Evolutionary conservation across 2,797 vertebrate genomes (phyloP), one percentile per base, ranked within the genome.

Genomic region (Rhinophrynus dorsalis): DNA sequence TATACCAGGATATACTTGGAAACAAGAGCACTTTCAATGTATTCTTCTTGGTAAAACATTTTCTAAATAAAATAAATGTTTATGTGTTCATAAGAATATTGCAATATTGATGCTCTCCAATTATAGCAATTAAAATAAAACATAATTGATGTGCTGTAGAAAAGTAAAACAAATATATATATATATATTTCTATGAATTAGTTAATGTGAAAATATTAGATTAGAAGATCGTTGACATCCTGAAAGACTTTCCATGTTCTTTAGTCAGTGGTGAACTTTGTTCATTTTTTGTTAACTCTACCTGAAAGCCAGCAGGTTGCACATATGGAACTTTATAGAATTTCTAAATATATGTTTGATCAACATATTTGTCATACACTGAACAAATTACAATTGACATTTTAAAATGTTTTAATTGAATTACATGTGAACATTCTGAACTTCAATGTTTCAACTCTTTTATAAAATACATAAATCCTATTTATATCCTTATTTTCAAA

Each of bases 181-280:
- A 40, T 29, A 51, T 79, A 74, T 56, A 75, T 79, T 82, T 77
- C 84, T 84, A 83, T 83, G 82, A 84, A 85, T 67, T 79, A 82
- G 79, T 33, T 47, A 79, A n/a, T 74, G 66, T 75, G 58, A 72
- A 63, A 33, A 42, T 47, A 51, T 48, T 23, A 68, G 50, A 66
- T 2, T 15, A 74, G 75, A 68, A n/a, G n/a, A n/a, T n/a, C n/a
- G 64, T 65, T 80, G 81, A 80, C 82, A 81, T 77, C 84, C 87
- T 84, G 82, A 86, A 90, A 88, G 88, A 85, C 87, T 90, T 89
- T 90, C 83, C 87, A 85, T 77, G 79, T 85, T 90, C 87, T 90
- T 90, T 90, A 88, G 86, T 86, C 85, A 85, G 85, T 83, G 52
- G 81, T 75, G 78, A 30, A 27, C 61, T n/a, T n/a, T n/a, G n/a